Evolutionary conservation across 2,797 vertebrate genomes (phyloP).

Genomic region (Pelobates cultripes): DNA sequence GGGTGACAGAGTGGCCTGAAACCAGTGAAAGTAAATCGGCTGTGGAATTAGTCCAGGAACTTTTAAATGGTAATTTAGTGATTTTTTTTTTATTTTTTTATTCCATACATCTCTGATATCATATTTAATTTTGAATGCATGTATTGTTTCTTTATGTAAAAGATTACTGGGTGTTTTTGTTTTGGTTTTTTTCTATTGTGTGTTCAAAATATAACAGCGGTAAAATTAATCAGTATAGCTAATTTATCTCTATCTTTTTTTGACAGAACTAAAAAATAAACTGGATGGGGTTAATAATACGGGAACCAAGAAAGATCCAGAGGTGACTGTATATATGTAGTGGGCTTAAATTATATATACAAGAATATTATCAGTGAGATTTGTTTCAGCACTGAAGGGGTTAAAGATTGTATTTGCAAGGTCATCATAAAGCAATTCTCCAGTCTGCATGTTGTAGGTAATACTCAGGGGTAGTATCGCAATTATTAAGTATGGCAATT

Average conservation of each 20-base stretch:
- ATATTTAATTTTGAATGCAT: no score
- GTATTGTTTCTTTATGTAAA: neutral
- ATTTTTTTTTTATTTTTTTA: no score
- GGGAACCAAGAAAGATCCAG: conserved; percentile 63
- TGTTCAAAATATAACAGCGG: no score
- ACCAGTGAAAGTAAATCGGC: conserved; percentile 78
- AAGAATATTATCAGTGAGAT: neutral
- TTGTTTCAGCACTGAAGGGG: conserved; percentile 4
- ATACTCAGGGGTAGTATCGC: conserved; percentile 42
- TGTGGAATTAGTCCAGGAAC: conserved; percentile 79
- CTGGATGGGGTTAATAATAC: conserved; percentile 71
- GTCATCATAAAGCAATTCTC: conserved; percentile 34
- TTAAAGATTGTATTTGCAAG: conserved; percentile 20
- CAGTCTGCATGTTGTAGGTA: conserved; percentile 34
- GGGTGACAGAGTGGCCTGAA: conserved; percentile 88
- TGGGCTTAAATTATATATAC: neutral
- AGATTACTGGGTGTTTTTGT: neutral
- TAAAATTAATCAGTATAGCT: neutral
- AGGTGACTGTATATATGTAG: conserved; percentile 68
- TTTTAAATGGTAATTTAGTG: conserved; percentile 79
- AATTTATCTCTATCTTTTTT: conserved; percentile 24
- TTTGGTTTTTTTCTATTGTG: neutral
- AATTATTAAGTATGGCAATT: conserved; percentile 44
- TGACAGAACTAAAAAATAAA: conserved; percentile 82
- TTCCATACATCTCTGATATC: no score